These are phyloP conservation scores for Struthidea cinerea DNA, from an alignment of 2,113 vertebrate species.

Conservation along the genomic window DNA sequence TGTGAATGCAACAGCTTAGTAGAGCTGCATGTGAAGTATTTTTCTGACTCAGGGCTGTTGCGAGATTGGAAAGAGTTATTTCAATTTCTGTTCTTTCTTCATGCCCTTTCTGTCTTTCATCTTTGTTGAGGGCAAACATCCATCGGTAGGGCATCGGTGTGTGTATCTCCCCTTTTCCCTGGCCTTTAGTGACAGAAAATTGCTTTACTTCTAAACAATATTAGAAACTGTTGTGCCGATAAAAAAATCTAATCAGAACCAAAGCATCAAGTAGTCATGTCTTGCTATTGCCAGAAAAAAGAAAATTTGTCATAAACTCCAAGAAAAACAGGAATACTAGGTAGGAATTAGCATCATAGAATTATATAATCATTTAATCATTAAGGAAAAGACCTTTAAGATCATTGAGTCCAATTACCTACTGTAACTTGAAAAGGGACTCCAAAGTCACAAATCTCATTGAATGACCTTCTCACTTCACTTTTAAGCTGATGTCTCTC, in stretches of 20 bases:
- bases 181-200: neutral
- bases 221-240: neutral
- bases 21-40: neutral
- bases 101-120: neutral
- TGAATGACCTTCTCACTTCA: conserved; percentile 41
- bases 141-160: neutral
- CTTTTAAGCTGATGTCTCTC: conserved; percentile 49
- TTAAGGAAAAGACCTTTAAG: neutral
- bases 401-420: neutral
- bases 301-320: neutral
- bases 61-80: neutral
- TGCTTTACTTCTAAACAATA: neutral
- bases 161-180: neutral
- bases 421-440: neutral
- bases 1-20: neutral
- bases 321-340: neutral
- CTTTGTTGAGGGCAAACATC: neutral
- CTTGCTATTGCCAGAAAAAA: neutral
- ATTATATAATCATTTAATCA: neutral
- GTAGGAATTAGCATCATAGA: neutral
- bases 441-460: conserved; percentile 25
- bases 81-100: neutral
- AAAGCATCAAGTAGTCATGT: neutral
- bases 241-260: neutral
- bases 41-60: neutral